A percentile compares a stretch with the other conserved stretches of the same genome.
Evolutionary conservation across 2,797 vertebrate genomes (phyloP).

Genomic region (Sebastes dallii): DNA sequence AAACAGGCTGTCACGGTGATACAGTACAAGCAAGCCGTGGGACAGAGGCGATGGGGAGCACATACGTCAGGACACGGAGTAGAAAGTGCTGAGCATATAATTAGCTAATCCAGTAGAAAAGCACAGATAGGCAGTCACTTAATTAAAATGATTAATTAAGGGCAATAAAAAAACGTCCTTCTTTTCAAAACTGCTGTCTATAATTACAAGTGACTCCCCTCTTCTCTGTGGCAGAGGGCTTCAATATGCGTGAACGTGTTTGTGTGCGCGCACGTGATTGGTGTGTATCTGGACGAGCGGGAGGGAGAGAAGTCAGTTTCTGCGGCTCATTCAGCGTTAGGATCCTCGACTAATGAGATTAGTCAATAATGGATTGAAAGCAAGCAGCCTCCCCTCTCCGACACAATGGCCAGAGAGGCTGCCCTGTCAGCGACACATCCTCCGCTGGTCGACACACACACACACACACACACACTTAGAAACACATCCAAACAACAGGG

Average conservation of each 20-base stretch:
- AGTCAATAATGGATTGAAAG: constrained; percentile 82
- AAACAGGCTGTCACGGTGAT: constrained; percentile 28
- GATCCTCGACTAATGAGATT: constrained; percentile 79
- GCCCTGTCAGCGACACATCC: constrained; percentile 73
- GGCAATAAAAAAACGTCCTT: constrained; percentile 65
- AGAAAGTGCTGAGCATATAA: constrained; percentile 74
- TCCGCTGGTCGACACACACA: constrained; percentile 53
- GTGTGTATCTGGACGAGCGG: constrained; percentile 37
- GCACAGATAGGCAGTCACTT: constrained; percentile 73
- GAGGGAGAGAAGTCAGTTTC: constrained; percentile 60
- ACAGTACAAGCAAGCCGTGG: constrained; percentile 6
- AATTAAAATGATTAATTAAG: constrained; percentile 82
- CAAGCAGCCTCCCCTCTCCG: constrained; percentile 59
- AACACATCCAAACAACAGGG: constrained; percentile 63
- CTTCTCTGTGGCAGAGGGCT: constrained; percentile 40
- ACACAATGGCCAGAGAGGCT: constrained; percentile 72
- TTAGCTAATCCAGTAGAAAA: constrained; percentile 74
- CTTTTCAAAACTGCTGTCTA: constrained; percentile 66
- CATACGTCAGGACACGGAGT: constrained; percentile 32
- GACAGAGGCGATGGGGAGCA: constrained; percentile 22
- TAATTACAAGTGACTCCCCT: constrained; percentile 73
- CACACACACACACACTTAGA: constrained; percentile 35
- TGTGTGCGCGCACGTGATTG: constrained; percentile 50
- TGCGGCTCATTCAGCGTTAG: constrained; percentile 71
- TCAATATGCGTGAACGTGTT: constrained; percentile 20